These are phyloP conservation scores for Seriola dumerili DNA, from an alignment of 2,113 vertebrate species.

Conservation along the genomic window DNA sequence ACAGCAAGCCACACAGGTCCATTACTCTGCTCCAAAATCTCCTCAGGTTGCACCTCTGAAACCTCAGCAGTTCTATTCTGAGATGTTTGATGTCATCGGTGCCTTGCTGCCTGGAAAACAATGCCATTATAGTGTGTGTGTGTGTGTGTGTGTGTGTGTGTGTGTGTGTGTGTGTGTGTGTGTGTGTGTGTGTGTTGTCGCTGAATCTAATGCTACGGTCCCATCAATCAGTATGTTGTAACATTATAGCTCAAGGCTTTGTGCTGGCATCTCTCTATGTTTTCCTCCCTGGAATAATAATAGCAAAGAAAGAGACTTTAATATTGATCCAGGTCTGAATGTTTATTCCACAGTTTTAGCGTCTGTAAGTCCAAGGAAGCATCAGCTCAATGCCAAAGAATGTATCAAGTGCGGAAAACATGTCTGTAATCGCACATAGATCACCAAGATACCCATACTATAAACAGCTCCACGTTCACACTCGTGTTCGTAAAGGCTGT, in stretches of 20 bases:
- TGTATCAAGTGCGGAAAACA: background rate
- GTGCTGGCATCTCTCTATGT: background rate
- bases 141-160: constrained; percentile 25
- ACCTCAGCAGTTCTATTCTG: constrained; percentile 67
- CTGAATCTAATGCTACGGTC: background rate
- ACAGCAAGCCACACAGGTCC: constrained; percentile 19
- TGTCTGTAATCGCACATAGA: constrained; percentile 8
- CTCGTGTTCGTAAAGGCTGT: background rate
- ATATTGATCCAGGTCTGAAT: background rate
- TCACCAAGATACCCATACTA: background rate
- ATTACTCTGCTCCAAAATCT: constrained; percentile 38
- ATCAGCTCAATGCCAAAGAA: background rate
- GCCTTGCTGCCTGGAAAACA: constrained; percentile 51
- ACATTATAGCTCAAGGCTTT: background rate
- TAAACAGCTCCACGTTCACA: constrained; percentile 24
- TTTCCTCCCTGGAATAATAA: background rate
- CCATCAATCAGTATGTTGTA: background rate
- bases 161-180: constrained; percentile 1
- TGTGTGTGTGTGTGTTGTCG: background rate
- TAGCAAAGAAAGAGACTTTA: background rate
- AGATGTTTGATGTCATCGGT: constrained; percentile 46
- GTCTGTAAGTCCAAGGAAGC: background rate
- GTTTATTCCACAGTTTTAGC: background rate
- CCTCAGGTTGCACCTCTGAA: constrained; percentile 64
- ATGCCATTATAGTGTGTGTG: constrained; percentile 7